Percentiles rank a stretch among this genome's conserved stretches.
phyloP scores from a whole-genome alignment of 2,888 invertebrate species.

The Hybos culiciformis region DNA sequence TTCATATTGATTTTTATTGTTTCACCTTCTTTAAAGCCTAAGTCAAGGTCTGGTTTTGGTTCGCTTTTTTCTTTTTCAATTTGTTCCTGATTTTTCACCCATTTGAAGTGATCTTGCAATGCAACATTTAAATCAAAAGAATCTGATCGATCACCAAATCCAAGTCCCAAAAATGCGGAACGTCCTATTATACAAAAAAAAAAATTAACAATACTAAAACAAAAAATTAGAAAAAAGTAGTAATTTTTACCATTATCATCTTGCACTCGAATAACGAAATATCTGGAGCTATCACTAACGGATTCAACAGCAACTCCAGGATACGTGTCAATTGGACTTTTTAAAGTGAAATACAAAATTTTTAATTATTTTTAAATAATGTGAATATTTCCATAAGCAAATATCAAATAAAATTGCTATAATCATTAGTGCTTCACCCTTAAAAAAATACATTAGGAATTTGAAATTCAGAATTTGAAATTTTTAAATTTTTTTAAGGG shows the following conservation, averaged over 20 bases:
- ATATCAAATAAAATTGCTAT: too few relatives aligned
- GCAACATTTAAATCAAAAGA: constrained; percentile 98
- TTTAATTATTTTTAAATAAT: too few relatives aligned
- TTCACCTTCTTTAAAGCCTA: constrained; percentile 98
- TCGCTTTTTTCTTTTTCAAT: constrained; percentile 66
- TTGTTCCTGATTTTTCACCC: constrained; percentile 69
- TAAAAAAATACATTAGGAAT: too few relatives aligned
- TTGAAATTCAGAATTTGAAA: too few relatives aligned
- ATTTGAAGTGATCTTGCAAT: constrained; percentile 96
- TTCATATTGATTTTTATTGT: constrained; percentile 99
- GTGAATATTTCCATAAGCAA: too few relatives aligned
- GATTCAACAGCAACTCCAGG: constrained; percentile 90
- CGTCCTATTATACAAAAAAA: constrained; percentile 56
- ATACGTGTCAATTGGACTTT: constrained; percentile 91
- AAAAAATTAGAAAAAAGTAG: too few relatives aligned
- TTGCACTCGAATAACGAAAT: constrained; percentile 90
- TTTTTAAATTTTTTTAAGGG: too few relatives aligned
- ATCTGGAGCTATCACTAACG: constrained; percentile 94
- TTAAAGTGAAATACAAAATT: too few relatives aligned
- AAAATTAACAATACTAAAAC: neutral
- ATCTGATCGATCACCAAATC: constrained; percentile 95
- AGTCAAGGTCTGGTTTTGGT: constrained; percentile 70
- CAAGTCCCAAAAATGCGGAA: constrained; percentile 90
- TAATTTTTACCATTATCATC: constrained; percentile 70
- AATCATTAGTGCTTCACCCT: too few relatives aligned